These are phyloP conservation scores for Halictus quadricinctus DNA, from an alignment of 2,888 invertebrate genomes.

Conservation along the genomic window DNA sequence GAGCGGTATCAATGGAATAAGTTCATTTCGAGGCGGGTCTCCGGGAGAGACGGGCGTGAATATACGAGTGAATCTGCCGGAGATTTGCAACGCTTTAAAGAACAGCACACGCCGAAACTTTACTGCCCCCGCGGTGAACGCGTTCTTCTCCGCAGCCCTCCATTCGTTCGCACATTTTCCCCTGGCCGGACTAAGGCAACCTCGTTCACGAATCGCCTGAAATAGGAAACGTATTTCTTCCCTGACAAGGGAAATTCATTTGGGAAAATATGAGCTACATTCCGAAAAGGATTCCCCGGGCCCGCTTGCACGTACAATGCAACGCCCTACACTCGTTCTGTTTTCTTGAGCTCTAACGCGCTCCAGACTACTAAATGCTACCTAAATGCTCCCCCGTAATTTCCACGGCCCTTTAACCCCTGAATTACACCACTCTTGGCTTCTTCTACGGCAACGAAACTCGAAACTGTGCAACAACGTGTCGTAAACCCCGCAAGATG, in stretches of 20 bases:
- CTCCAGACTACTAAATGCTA: background rate
- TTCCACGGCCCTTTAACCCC: background rate
- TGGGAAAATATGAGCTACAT: slow-evolving; percentile 61
- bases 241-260: slow-evolving; percentile 65
- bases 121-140: slow-evolving; percentile 54
- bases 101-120: slow-evolving; percentile 69
- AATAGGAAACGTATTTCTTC: slow-evolving; percentile 63
- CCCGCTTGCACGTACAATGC: slow-evolving; percentile 30
- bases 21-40: slow-evolving; percentile 26
- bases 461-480: background rate
- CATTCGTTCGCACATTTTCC: slow-evolving; percentile 40
- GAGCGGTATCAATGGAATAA: slow-evolving; percentile 32
- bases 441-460: background rate
- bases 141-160: slow-evolving; percentile 34
- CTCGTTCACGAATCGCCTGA: slow-evolving; percentile 54
- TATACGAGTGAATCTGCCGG: slow-evolving; percentile 38
- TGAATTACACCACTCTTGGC: background rate
- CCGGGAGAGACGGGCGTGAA: slow-evolving; percentile 10
- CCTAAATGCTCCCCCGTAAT: slow-evolving; percentile 3
- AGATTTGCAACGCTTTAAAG: slow-evolving; percentile 73
- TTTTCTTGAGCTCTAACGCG: slow-evolving; percentile 17
- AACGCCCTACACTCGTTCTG: slow-evolving; percentile 19
- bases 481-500: background rate
- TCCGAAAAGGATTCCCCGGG: slow-evolving; percentile 43
- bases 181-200: slow-evolving; percentile 39